Evolutionary conservation across 35 echinoderm and acorn worm genomes (phyloP).

Genomic region (Acanthaster planci): DNA sequence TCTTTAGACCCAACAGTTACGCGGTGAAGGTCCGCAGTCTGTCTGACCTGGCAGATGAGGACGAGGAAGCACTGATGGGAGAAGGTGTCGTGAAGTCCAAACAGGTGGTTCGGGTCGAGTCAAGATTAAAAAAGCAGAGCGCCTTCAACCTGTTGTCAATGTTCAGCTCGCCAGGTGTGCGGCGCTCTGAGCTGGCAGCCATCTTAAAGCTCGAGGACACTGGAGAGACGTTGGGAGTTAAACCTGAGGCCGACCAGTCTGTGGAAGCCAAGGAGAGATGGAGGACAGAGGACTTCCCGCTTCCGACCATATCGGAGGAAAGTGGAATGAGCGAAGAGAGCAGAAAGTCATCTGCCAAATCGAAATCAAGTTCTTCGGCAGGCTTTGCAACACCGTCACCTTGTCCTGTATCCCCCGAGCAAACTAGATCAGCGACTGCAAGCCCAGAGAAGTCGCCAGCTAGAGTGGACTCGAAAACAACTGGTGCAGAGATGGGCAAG

Average conservation of each 20-base stretch:
- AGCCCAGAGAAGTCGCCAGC: not conserved
- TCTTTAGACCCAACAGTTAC: conserved; percentile 73
- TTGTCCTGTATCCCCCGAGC: not conserved
- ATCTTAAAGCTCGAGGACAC: conserved; percentile 89
- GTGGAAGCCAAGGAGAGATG: conserved; percentile 31
- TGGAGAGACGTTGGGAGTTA: conserved; percentile 42
- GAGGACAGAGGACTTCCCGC: conserved; percentile 81
- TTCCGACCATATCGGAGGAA: conserved; percentile 86
- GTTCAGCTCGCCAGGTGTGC: conserved; percentile 79
- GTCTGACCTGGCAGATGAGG: conserved; percentile 54
- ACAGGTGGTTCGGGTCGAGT: conserved; percentile 30
- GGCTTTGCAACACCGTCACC: not conserved
- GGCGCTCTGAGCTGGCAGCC: conserved; percentile 71
- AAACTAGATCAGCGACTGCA: not conserved
- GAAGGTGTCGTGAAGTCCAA: conserved; percentile 6
- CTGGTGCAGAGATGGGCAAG: too few species aligned
- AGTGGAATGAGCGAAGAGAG: conserved; percentile 15
- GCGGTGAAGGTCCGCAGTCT: conserved; percentile 77
- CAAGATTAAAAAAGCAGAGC: conserved; percentile 66
- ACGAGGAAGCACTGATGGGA: conserved; percentile 18
- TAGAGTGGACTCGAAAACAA: not conserved
- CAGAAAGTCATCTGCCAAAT: too few species aligned
- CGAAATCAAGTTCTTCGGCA: too few species aligned
- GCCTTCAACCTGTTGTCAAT: conserved; percentile 87
- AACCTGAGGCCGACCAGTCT: not conserved